phyloP scores from a whole-genome alignment of 37 sponge, comb jelly and placozoan genomes.

The Beroe forskalii region DNA sequence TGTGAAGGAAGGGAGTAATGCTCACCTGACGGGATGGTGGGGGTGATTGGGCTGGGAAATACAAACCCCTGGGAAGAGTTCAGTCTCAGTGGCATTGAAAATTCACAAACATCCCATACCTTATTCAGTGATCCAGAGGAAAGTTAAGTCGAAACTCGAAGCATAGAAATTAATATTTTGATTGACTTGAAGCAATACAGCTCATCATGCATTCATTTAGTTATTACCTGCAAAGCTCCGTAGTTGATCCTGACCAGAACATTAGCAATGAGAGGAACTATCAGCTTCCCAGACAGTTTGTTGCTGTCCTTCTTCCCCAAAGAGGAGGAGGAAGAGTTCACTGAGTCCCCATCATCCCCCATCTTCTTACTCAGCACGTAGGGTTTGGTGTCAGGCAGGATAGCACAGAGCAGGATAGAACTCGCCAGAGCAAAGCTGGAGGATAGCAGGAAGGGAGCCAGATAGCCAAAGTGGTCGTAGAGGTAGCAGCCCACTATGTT shows the following conservation, averaged over 20 bases:
- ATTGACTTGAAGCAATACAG: no score
- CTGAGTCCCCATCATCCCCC: neutral
- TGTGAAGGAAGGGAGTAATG: slow-evolving; percentile 28
- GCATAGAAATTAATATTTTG: no score
- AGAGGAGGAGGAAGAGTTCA: neutral
- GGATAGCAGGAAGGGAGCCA: neutral
- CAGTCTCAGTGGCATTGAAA: no score
- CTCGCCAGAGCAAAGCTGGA: neutral
- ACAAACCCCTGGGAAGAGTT: no score
- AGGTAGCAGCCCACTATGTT: slow-evolving; percentile 7
- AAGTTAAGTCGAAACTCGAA: no score
- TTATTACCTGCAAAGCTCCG: slow-evolving; percentile 35
- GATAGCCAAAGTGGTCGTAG: slow-evolving; percentile 30
- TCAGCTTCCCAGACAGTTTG: neutral
- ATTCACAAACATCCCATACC: no score
- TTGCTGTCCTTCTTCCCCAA: neutral
- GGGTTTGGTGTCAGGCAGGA: neutral
- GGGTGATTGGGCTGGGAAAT: no score
- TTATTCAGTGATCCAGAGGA: no score
- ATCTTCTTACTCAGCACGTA: neutral
- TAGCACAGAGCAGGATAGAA: neutral
- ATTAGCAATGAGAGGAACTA: neutral
- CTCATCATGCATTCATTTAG: no score
- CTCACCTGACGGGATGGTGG: no score
- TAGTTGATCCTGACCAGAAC: slow-evolving; percentile 28